These are phyloP conservation scores for Catharus ustulatus DNA, from an alignment of 2,797 vertebrate genomes.

Conservation along the genomic window DNA sequence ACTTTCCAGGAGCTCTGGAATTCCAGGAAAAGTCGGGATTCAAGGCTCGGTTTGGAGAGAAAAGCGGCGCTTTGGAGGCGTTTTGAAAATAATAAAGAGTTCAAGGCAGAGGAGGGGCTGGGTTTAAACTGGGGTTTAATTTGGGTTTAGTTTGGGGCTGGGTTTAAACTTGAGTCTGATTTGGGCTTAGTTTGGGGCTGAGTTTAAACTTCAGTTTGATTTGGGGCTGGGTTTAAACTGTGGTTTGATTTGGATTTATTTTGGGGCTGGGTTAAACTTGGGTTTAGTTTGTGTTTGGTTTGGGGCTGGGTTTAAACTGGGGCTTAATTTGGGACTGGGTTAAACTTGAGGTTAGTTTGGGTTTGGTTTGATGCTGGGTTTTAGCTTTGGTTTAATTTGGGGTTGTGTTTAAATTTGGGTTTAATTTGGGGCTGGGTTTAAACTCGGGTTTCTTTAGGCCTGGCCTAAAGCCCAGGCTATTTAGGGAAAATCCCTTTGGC, in stretches of 20 bases:
- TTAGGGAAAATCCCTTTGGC: neutral
- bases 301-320: too few relatives aligned
- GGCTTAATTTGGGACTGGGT: neutral
- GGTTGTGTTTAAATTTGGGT: neutral
- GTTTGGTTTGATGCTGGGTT: neutral
- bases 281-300: neutral
- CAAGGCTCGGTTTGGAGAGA: neutral
- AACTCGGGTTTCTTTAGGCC: neutral
- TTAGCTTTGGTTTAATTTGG: neutral
- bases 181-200: neutral
- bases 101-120: neutral
- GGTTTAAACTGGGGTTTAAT: neutral
- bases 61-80: neutral
- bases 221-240: too few relatives aligned
- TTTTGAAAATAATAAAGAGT: neutral
- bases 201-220: too few relatives aligned
- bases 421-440: neutral
- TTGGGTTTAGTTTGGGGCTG: neutral
- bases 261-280: neutral
- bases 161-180: neutral
- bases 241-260: neutral
- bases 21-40: neutral
- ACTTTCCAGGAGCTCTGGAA: neutral
- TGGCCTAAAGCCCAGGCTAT: neutral
- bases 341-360: neutral